Evolutionary conservation across 1,140 invertebrate species (phyloP).

Genomic region (Rhizoglyphus robini): DNA sequence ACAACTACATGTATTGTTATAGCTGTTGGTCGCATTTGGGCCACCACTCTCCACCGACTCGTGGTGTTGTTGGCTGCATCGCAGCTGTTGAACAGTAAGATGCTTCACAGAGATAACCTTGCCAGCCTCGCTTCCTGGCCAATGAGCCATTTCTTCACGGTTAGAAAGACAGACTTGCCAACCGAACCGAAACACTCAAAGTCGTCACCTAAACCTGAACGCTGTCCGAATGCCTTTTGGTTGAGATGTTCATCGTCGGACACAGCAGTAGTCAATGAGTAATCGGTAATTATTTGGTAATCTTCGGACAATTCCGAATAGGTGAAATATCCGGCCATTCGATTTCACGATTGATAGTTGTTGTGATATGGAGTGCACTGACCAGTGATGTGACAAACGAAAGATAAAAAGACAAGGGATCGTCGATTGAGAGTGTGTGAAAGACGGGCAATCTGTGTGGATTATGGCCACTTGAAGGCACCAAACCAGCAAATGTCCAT

Average conservation of each 20-base stretch:
- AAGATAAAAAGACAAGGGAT: neutral
- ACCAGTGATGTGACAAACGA: constrained; percentile 6
- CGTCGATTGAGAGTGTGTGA: constrained; percentile 21
- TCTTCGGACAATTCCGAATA: constrained; percentile 76
- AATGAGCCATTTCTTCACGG: constrained; percentile 97
- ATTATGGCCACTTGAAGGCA: too few relatives aligned
- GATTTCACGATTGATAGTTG: neutral
- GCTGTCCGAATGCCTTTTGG: constrained; percentile 59
- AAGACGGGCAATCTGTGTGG: neutral
- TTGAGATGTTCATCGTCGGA: constrained; percentile 86
- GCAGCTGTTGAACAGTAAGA: constrained; percentile 87
- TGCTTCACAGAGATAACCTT: constrained; percentile 86
- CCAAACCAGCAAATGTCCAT: too few relatives aligned
- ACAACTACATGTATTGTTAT: neutral
- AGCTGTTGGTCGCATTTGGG: neutral
- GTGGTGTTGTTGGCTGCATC: constrained; percentile 69
- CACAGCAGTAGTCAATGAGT: constrained; percentile 71
- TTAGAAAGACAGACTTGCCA: constrained; percentile 89
- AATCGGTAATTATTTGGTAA: too few relatives aligned
- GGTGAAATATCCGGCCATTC: neutral
- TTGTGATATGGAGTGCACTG: neutral
- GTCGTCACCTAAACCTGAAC: constrained; percentile 40
- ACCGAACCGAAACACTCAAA: constrained; percentile 94
- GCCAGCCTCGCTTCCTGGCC: constrained; percentile 88
- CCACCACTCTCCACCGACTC: constrained; percentile 50